Base-by-base conservation (phyloP, 2,113 vertebrate genomes). In the Siniperca knerii region DNA sequence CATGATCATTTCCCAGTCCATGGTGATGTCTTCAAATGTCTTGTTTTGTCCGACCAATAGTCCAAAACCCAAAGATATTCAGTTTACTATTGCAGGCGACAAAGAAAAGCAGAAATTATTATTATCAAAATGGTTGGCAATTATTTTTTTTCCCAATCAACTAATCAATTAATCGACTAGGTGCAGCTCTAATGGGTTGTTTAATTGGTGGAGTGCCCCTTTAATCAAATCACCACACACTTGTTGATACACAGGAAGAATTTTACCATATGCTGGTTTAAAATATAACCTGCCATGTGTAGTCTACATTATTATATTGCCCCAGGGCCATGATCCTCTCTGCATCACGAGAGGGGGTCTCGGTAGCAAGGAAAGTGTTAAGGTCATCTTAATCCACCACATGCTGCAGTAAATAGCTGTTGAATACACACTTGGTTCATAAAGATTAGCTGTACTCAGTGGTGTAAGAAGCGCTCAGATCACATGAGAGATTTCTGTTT, bases 341-440 rank as follows among this genome's bases (percentile, higher is more conserved):
- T 50, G 7, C 54, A 61, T 68, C 37, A 18, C 16, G 15, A 16
- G 48, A 16, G 48, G 48, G 48, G 48, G 48, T 16, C 5, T 18
- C 2, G 8, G 48, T 9, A 16, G 15, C 48, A 50, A 6, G 48
- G 48, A 50, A 50, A 50, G 50, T 52, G 50, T 77, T 44, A 33
- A 58, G 75, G 16, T 72, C 40, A 72, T 83, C 25, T 40, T 13
- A 66, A 54, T 57, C 23, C 50, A 33, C 48, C 13, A 12, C 48
- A 74, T 25, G 23, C 23, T 44, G 54, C 15, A 12, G 40, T 60
- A 60, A 44, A 55, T 23, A n/a, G 35, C 37, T 65, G 6, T n/a
- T 55, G 12, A 72, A 18, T 8, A 44, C 37, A 58, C 33, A 44
- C 23, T 42, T 42, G 6, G 13, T 25, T 44, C 54, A 12, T 25